Conservation (phyloP, 2,888 invertebrate genomes). For the Phragmatobia fuliginosa region DNA sequence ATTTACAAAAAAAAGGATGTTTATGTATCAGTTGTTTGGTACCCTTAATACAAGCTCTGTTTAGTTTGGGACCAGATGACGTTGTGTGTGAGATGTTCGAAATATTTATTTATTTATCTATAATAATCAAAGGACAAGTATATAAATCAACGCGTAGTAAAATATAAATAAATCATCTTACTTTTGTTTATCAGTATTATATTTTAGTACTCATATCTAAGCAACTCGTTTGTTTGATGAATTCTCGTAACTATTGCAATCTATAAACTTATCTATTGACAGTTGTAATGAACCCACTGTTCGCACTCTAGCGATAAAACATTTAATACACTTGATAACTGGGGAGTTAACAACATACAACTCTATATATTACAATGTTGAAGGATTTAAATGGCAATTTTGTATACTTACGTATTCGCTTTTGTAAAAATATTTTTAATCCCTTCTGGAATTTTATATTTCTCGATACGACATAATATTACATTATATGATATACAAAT, state of each 20-base stretch:
- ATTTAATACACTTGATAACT: conserved; percentile 19
- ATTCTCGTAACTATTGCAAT: conserved; percentile 28
- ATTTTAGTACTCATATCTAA: not conserved
- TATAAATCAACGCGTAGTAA: no score
- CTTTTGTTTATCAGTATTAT: not conserved
- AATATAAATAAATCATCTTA: not conserved
- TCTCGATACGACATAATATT: no score
- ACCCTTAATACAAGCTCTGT: no score
- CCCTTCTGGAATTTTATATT: not conserved
- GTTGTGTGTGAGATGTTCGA: no score
- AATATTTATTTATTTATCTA: no score
- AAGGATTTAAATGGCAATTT: not conserved
- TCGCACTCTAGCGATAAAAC: conserved; percentile 29
- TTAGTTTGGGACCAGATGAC: no score
- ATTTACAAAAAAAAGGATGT: no score
- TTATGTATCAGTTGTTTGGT: no score
- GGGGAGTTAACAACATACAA: not conserved
- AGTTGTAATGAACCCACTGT: conserved; percentile 40
- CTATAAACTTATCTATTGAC: conserved; percentile 32
- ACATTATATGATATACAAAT: no score
- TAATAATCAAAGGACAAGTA: no score
- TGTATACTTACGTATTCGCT: not conserved
- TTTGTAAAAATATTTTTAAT: not conserved
- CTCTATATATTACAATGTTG: not conserved
- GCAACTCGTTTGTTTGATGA: conserved; percentile 29